A percentile compares a stretch with the other conserved stretches of the same genome.
Evolutionary conservation across 1,140 invertebrate genomes (phyloP).

Genomic region (Meteorus sp.): DNA sequence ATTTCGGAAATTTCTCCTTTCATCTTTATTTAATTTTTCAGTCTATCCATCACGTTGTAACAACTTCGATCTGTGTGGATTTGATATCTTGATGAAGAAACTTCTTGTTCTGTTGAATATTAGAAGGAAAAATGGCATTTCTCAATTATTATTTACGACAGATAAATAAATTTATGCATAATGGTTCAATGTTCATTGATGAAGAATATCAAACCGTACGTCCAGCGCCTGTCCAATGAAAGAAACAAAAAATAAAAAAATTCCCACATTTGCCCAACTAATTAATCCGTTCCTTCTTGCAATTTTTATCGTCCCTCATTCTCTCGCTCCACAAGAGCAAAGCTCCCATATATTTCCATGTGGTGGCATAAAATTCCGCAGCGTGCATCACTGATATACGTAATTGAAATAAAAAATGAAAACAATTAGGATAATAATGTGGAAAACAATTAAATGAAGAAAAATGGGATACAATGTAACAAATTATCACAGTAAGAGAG

Average conservation of each 20-base stretch:
- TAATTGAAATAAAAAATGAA: conserved; percentile 16
- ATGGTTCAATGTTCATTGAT: not conserved
- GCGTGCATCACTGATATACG: conserved; percentile 24
- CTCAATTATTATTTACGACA: no score
- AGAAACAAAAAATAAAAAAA: conserved; percentile 2
- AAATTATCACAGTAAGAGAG: no score
- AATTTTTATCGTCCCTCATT: conserved; percentile 18
- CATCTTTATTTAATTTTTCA: conserved; percentile 12
- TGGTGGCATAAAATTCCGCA: conserved; percentile 13
- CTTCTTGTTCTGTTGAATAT: no score
- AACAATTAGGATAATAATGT: not conserved
- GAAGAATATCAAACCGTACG: not conserved
- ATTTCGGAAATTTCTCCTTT: conserved; percentile 11
- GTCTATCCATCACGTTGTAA: not conserved
- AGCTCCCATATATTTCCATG: conserved; percentile 25
- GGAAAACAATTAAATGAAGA: no score
- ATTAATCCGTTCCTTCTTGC: conserved; percentile 13
- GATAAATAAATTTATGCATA: no score
- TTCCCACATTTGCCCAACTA: conserved; percentile 5
- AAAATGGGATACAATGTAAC: not conserved
- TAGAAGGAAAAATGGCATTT: no score
- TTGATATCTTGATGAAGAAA: no score
- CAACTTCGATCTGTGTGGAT: no score
- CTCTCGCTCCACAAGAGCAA: conserved; percentile 14
- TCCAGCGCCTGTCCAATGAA: not conserved